These are phyloP conservation scores for Oreochromis mossambicus DNA, from an alignment of 2,797 vertebrate species.

Conservation along the genomic window DNA sequence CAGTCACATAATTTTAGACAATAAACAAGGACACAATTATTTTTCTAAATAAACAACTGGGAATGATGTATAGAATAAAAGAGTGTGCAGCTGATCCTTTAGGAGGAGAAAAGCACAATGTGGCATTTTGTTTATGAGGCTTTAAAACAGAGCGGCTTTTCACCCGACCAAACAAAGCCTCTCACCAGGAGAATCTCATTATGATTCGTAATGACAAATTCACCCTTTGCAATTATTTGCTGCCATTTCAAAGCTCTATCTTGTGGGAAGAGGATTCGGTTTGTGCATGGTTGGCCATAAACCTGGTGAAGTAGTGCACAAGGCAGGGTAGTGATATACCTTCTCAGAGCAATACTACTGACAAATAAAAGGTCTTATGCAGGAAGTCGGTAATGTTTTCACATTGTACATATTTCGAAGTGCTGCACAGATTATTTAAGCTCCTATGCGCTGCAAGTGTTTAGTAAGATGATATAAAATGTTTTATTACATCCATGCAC, in stretches of 20 bases:
- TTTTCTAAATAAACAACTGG: slow-evolving; percentile 48
- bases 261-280: slow-evolving; percentile 53
- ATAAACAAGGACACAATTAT: slow-evolving; percentile 56
- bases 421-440: background rate
- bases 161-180: slow-evolving; percentile 57
- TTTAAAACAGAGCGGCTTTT: slow-evolving; percentile 64
- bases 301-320: slow-evolving; percentile 38
- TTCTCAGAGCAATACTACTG: slow-evolving; percentile 31
- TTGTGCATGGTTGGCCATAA: slow-evolving; percentile 60
- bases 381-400: slow-evolving; percentile 24
- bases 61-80: slow-evolving; percentile 66
- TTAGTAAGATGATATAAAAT: background rate
- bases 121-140: slow-evolving; percentile 70
- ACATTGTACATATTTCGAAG: background rate
- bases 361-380: slow-evolving; percentile 39
- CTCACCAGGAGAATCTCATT: slow-evolving; percentile 72
- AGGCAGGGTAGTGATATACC: slow-evolving; percentile 51
- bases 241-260: slow-evolving; percentile 68
- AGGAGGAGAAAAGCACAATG: slow-evolving; percentile 42
- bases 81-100: slow-evolving; percentile 39
- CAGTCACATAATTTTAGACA: slow-evolving; percentile 22
- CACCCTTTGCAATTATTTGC: slow-evolving; percentile 74
- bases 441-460: background rate
- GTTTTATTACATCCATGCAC: background rate
- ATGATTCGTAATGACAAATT: slow-evolving; percentile 77